phyloP scores from a whole-genome alignment of 2,888 invertebrate species.

The Oscheius sp. region DNA sequence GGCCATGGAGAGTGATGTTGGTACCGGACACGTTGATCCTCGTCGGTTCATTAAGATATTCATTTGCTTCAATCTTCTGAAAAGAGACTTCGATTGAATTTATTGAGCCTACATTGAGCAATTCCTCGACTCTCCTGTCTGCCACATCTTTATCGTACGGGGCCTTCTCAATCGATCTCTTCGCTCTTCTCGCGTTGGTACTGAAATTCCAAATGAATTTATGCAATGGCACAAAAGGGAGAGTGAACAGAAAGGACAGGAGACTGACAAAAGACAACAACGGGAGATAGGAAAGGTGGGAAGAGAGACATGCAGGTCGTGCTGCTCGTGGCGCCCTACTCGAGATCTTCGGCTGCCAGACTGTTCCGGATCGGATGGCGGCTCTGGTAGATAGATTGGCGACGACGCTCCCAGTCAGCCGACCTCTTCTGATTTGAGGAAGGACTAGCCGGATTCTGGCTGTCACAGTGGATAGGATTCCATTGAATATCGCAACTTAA shows the following conservation, averaged over 20 bases:
- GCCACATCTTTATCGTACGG: conserved; percentile 40
- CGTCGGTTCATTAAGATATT: conserved; percentile 18
- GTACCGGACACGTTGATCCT: conserved; percentile 41
- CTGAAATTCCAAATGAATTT: neutral
- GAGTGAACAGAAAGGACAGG: neutral
- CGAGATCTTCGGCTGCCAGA: conserved; percentile 24
- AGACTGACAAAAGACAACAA: conserved; percentile 8
- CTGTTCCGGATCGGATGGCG: conserved; percentile 34
- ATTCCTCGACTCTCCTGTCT: conserved; percentile 9
- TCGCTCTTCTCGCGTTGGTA: neutral
- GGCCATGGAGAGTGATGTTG: conserved; percentile 45
- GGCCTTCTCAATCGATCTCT: neutral
- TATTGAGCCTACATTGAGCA: neutral
- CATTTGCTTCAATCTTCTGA: conserved; percentile 20
- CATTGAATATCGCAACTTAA: conserved; percentile 41
- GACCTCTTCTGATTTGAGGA: conserved; percentile 4
- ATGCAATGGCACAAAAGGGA: neutral
- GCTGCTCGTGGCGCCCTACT: conserved; percentile 13
- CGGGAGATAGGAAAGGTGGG: neutral
- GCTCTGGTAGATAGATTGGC: conserved; percentile 28
- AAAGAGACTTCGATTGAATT: neutral
- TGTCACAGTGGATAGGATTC: conserved; percentile 40
- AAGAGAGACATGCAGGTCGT: conserved; percentile 3
- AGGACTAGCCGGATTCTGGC: conserved; percentile 26
- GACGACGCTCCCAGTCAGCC: conserved; percentile 31